Conservation (phyloP, 2,888 invertebrate species). For the Athrips mouffetella region DNA sequence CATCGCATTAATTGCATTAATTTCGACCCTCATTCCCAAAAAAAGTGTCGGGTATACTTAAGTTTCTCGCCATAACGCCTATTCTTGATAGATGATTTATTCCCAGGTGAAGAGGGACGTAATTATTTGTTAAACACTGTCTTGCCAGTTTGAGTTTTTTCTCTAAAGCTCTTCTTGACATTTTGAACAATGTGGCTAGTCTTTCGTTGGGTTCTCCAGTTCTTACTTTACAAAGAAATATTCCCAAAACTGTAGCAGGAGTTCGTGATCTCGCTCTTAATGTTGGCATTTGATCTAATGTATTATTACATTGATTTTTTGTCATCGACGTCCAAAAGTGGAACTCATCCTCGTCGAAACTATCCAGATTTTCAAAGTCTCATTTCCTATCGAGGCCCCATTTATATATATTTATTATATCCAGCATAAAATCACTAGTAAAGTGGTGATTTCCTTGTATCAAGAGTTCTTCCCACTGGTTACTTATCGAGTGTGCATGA, state of each 20-base stretch:
- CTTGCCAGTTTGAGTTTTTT: conserved; percentile 6
- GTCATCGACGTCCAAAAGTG: conserved; percentile 16
- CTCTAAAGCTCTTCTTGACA: conserved; percentile 4
- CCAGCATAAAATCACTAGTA: conserved; percentile 18
- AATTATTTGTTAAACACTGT: conserved; percentile 8
- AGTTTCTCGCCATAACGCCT: background rate
- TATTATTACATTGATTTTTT: conserved; percentile 16
- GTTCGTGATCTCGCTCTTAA: conserved; percentile 14
- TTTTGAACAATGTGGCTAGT: conserved; percentile 5
- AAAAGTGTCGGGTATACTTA: conserved; percentile 13
- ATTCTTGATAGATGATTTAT: background rate
- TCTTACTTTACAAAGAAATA: conserved; percentile 17
- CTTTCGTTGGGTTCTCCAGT: conserved; percentile 5
- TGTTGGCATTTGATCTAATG: conserved; percentile 16
- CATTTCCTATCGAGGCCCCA: no score
- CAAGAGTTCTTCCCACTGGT: conserved; percentile 5
- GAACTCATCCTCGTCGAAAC: conserved; percentile 12
- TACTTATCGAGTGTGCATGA: conserved; percentile 9
- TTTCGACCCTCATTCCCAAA: conserved; percentile 12
- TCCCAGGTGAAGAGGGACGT: conserved; percentile 10
- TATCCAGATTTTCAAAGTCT: conserved; percentile 17
- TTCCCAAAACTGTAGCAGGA: conserved; percentile 15
- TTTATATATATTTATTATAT: conserved; percentile 20
- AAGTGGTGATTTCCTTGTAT: background rate
- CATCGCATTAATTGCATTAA: conserved; percentile 16